phyloP scores from a whole-genome alignment of 1,140 invertebrate genomes.

The Cydia splendana region DNA sequence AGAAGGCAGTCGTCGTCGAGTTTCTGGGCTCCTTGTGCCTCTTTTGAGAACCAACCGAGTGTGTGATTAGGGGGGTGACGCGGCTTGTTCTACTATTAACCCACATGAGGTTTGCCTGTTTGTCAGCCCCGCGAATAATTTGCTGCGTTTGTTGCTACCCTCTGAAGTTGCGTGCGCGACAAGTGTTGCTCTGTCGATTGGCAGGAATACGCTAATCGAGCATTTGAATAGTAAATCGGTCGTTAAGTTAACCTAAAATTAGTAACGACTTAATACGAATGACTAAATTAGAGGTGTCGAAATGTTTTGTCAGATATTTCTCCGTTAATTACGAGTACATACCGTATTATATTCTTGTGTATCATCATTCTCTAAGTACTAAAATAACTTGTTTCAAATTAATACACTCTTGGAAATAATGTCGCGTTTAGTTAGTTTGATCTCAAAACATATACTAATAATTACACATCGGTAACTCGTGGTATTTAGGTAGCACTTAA shows the following conservation, averaged over 20 bases:
- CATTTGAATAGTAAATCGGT: neutral
- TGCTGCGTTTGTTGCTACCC: slow-evolving; percentile 26
- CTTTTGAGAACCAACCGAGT: slow-evolving; percentile 63
- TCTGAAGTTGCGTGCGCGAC: neutral
- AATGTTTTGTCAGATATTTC: neutral
- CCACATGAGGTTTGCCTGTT: slow-evolving; percentile 44
- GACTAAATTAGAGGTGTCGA: too few relatives aligned
- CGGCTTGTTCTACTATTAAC: slow-evolving; percentile 49
- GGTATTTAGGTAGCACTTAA: too few relatives aligned
- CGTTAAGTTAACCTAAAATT: neutral
- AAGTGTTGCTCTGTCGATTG: neutral
- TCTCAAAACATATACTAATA: neutral
- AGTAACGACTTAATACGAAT: neutral
- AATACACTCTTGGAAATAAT: neutral
- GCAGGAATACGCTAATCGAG: neutral
- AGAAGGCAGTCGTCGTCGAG: slow-evolving; percentile 41
- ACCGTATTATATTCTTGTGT: too few relatives aligned
- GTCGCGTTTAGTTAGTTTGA: neutral
- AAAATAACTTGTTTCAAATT: neutral
- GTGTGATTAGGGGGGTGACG: slow-evolving; percentile 61
- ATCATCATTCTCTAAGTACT: neutral
- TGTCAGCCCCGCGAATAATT: slow-evolving; percentile 34
- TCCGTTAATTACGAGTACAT: neutral
- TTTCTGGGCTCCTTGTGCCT: slow-evolving; percentile 47
- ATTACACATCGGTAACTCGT: too few relatives aligned